Conservation (phyloP, 2,113 vertebrate species). For the Eretmodus cyanostictus region DNA sequence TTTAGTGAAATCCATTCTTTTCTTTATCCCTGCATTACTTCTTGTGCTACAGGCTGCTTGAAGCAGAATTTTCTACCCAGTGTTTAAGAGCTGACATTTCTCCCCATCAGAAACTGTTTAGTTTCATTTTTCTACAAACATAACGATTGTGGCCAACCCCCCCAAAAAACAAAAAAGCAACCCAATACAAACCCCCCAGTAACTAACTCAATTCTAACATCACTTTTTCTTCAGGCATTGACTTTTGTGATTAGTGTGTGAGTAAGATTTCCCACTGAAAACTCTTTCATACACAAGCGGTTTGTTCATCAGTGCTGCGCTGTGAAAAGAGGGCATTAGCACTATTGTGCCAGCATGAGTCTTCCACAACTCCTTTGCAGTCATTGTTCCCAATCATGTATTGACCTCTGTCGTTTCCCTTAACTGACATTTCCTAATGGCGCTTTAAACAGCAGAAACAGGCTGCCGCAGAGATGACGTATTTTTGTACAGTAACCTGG, state of each 20-base stretch:
- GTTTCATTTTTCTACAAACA: background rate
- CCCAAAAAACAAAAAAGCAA: background rate
- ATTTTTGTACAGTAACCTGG: background rate
- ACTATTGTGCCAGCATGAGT: background rate
- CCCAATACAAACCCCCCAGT: rapidly evolving
- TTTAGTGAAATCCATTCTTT: background rate
- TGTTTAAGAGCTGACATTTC: background rate
- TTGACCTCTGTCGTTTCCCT: rapidly evolving
- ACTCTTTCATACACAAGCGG: background rate
- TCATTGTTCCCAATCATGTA: background rate
- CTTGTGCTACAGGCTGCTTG: background rate
- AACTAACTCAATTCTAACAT: background rate
- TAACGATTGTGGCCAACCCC: background rate
- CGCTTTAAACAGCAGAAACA: rapidly evolving
- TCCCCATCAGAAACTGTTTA: background rate
- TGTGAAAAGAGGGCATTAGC: background rate
- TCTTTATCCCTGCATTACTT: background rate
- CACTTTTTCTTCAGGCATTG: background rate
- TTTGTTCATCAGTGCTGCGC: background rate
- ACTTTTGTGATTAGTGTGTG: background rate
- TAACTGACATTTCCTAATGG: background rate
- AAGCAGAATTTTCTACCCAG: background rate
- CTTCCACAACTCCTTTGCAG: background rate
- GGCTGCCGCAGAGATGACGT: rapidly evolving
- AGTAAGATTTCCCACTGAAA: background rate